Evolutionary conservation across 2,888 invertebrate species (phyloP).

Genomic region (Cerastis rubricosa): DNA sequence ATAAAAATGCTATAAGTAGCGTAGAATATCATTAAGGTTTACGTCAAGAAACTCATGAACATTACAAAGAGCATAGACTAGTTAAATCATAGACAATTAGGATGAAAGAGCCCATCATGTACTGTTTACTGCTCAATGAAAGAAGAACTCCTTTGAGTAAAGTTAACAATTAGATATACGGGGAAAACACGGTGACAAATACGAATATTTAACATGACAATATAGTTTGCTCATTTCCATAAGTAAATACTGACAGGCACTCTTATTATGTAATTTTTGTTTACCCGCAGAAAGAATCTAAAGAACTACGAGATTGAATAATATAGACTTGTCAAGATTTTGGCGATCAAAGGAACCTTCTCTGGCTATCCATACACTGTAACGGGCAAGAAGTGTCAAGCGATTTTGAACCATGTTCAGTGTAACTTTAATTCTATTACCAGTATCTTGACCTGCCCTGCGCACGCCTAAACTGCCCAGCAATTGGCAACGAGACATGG

Average conservation of each 20-base stretch:
- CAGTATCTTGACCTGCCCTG: neutral
- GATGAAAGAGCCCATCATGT: slow-evolving; percentile 24
- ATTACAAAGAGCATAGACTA: slow-evolving; percentile 4
- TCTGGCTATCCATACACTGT: neutral
- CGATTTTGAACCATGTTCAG: slow-evolving; percentile 1
- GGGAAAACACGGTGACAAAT: slow-evolving; percentile 30
- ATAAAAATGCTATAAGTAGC: slow-evolving; percentile 4
- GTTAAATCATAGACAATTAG: slow-evolving; percentile 23
- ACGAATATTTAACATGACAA: slow-evolving; percentile 31
- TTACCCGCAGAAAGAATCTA: slow-evolving; percentile 6
- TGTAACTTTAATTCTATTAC: neutral
- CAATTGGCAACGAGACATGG: neutral
- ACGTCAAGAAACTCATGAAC: slow-evolving; percentile 4
- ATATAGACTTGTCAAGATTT: neutral
- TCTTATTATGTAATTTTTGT: slow-evolving; percentile 25
- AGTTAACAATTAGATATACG: slow-evolving; percentile 19
- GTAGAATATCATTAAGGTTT: slow-evolving; percentile 19
- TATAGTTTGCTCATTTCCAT: slow-evolving; percentile 18
- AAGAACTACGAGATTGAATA: neutral
- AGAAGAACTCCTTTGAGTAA: slow-evolving; percentile 28
- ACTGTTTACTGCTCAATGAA: slow-evolving; percentile 12
- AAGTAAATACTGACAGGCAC: neutral
- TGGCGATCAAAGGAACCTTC: neutral
- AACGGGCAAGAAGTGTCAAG: neutral
- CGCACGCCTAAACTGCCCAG: neutral